Evolutionary conservation across 2,888 invertebrate genomes (phyloP).

Genomic region (Ethmia dodecea): DNA sequence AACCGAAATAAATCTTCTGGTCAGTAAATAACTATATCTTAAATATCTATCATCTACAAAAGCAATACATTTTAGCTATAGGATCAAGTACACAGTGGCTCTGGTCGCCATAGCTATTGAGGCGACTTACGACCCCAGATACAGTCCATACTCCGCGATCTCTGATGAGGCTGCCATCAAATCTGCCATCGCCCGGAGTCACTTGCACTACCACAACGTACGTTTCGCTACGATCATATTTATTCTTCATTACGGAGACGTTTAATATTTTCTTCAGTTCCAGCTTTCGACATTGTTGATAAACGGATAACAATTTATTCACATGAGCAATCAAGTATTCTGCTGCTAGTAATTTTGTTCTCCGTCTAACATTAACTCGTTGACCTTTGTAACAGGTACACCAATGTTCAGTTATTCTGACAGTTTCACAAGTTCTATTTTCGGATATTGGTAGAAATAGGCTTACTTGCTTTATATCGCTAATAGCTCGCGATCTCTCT

Average conservation of each 20-base stretch:
- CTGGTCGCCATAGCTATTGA: slow-evolving; percentile 85
- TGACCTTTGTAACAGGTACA: slow-evolving; percentile 86
- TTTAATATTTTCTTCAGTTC: slow-evolving; percentile 51
- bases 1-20: too few relatives aligned
- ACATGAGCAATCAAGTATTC: slow-evolving; percentile 78
- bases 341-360: slow-evolving; percentile 73
- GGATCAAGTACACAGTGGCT: slow-evolving; percentile 83
- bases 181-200: slow-evolving; percentile 81
- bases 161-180: slow-evolving; percentile 83
- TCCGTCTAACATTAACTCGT: slow-evolving; percentile 67
- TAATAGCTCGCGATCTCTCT: slow-evolving; percentile 33
- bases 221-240: slow-evolving; percentile 53
- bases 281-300: slow-evolving; percentile 80
- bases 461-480: slow-evolving; percentile 78
- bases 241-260: slow-evolving; percentile 73
- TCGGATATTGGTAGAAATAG: slow-evolving; percentile 83
- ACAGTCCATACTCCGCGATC: slow-evolving; percentile 45
- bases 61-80: slow-evolving; percentile 84
- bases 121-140: slow-evolving; percentile 84
- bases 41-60: slow-evolving; percentile 60
- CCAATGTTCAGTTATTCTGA: slow-evolving; percentile 87
- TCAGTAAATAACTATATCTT: too few relatives aligned
- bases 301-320: slow-evolving; percentile 77
- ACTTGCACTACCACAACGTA: slow-evolving; percentile 79
- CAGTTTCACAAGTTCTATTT: slow-evolving; percentile 83